Base-by-base conservation (phyloP, 2,888 invertebrate species). In the Lacanobia wlatinum region DNA sequence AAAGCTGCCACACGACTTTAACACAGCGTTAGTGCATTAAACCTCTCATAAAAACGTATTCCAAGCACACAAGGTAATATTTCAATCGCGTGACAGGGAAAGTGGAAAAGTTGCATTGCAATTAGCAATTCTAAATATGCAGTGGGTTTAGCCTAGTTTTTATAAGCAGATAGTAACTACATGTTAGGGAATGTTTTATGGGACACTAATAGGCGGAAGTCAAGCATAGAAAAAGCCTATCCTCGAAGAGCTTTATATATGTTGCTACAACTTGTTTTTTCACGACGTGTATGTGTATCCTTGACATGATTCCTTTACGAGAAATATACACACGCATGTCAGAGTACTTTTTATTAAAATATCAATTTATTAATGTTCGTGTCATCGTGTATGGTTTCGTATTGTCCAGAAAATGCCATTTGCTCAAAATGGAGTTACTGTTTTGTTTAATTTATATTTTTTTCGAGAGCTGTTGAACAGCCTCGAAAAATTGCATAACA, bases 91-190 rank as follows among this genome's bases (percentile, higher is more conserved):
- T 83, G 82, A 65, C 78, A 81, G 67, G 21, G 69, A 82, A 74
- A 85, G 76, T 77, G 75, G 73, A 79, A 83, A 83, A 83, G 64
- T 73, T 82, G 75, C 75, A 81, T 73, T 80, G 78, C 78, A 87
- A 87, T 88, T 88, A 87, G 84, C 85, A 84, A 74, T 84, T 83
- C 84, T 85, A 84, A 86, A 87, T 85, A 86, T 83, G 83, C 83
- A 78, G 69, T 84, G 74, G 67, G 69, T 70, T 74, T 78, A 82
- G 63, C 79, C 80, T 74, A 84, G 80, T 84, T 86, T 86, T 84
- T 78, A 70, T 82, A 71, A 71, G 53, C 46, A 82, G 76, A 82
- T 80, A 82, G 69, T 72, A 73, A 82, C 70, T 68, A 72, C 63
- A 75, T 72, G 69, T 69, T 55, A 66, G 58, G 76, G 70, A 62